Evolutionary conservation across 2,797 vertebrate genomes (phyloP).

Genomic region (Hipposideros larvatus): DNA sequence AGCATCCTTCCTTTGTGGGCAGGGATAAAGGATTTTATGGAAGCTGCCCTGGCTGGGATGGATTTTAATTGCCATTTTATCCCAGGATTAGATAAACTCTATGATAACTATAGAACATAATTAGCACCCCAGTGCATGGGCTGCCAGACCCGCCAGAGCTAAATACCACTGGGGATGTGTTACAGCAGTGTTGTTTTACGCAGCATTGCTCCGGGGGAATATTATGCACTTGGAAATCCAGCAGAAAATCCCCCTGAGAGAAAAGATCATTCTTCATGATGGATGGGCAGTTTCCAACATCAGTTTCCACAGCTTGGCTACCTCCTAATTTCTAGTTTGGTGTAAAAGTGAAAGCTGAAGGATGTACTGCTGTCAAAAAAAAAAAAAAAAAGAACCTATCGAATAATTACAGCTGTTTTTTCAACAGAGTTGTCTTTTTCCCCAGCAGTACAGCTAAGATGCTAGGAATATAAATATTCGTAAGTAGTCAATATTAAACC

Average conservation of each 20-base stretch:
- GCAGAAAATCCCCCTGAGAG: conserved; percentile 66
- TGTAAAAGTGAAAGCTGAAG: conserved; percentile 17
- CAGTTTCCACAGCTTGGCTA: not conserved
- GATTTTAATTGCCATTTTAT: conserved; percentile 50
- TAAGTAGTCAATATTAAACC: conserved; percentile 63
- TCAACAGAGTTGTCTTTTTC: conserved; percentile 2
- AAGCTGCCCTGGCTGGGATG: not conserved
- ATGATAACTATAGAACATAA: not conserved
- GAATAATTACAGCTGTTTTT: conserved; percentile 55
- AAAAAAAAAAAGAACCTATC: not conserved
- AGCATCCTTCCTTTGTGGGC: not conserved
- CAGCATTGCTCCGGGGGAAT: conserved; percentile 69
- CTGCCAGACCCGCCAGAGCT: not conserved
- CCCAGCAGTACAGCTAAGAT: not conserved
- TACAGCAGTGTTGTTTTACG: not conserved
- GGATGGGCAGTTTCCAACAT: conserved; percentile 23
- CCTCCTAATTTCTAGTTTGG: conserved; percentile 60
- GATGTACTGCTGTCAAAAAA: conserved; percentile 6
- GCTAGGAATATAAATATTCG: conserved; percentile 69
- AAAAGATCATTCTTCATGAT: conserved; percentile 55
- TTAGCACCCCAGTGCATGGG: not conserved
- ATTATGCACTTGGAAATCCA: conserved; percentile 74
- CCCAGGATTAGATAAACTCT: conserved; percentile 12
- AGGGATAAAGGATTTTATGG: not conserved
- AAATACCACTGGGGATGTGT: not conserved